phyloP scores from a whole-genome alignment of 2,797 vertebrate species.

The Pseudomugil tenellus region DNA sequence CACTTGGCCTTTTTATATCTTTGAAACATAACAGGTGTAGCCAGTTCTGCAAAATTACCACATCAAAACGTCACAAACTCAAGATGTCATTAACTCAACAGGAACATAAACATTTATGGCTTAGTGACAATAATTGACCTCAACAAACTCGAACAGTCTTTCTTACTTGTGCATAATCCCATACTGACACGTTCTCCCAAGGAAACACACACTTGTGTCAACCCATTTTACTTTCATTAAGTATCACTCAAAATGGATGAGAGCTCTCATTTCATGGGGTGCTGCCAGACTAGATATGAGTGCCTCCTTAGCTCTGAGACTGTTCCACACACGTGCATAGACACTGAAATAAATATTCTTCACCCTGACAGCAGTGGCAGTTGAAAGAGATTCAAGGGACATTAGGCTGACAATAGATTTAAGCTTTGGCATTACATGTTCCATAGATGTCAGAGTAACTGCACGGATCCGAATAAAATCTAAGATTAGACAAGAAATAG shows the following conservation, averaged over 20 bases:
- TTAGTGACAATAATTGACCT: slow-evolving; percentile 51
- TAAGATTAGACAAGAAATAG: slow-evolving; percentile 15
- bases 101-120: slow-evolving; percentile 39
- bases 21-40: slow-evolving; percentile 49
- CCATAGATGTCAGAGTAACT: slow-evolving; percentile 33
- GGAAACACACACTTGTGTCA: slow-evolving; percentile 56
- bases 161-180: slow-evolving; percentile 47
- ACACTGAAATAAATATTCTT: slow-evolving; percentile 18
- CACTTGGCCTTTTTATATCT: slow-evolving; percentile 41
- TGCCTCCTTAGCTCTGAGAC: slow-evolving; percentile 40
- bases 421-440: slow-evolving; percentile 26
- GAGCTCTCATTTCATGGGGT: slow-evolving; percentile 58
- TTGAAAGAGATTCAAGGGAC: neutral
- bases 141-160: slow-evolving; percentile 41
- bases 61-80: slow-evolving; percentile 58
- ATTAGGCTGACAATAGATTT: slow-evolving; percentile 30
- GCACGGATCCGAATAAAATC: slow-evolving; percentile 15
- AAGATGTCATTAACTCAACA: slow-evolving; percentile 46
- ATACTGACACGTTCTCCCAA: slow-evolving; percentile 26
- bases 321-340: slow-evolving; percentile 22
- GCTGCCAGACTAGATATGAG: slow-evolving; percentile 46
- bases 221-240: slow-evolving; percentile 69
- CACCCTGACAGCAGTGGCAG: slow-evolving; percentile 10
- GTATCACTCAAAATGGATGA: slow-evolving; percentile 61
- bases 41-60: slow-evolving; percentile 57